Percentiles rank a stretch among this genome's conserved stretches.
Conservation (phyloP, 2,113 vertebrate genomes). For the Isichthys henryi region DNA sequence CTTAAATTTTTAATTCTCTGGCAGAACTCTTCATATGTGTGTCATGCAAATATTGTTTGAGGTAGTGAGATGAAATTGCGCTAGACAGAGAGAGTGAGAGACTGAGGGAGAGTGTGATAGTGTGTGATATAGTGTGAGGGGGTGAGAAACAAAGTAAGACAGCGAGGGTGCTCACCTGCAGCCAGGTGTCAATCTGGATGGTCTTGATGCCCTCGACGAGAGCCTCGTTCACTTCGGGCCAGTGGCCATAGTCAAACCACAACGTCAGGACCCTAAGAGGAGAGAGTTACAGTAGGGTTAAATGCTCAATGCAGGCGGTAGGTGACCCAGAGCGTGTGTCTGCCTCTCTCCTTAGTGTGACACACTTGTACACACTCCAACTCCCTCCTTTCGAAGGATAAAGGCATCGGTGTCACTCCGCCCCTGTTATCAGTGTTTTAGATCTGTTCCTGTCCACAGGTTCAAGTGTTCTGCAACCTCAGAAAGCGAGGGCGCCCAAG, state of each 20-base stretch:
- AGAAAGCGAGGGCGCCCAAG: neutral
- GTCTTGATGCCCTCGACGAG: constrained; percentile 97
- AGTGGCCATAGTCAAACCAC: constrained; percentile 98
- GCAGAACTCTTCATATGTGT: neutral
- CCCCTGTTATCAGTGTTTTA: neutral
- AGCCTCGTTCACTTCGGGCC: constrained; percentile 95
- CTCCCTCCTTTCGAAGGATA: neutral
- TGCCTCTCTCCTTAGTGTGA: neutral
- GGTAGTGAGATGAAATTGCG: neutral
- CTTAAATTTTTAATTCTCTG: neutral
- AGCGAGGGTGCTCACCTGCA: constrained; percentile 68
- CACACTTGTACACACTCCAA: neutral
- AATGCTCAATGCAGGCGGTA: neutral
- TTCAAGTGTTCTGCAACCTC: neutral
- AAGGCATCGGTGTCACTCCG: neutral
- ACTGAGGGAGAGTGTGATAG: neutral
- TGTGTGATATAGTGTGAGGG: neutral
- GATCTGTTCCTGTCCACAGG: too few species aligned
- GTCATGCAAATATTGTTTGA: neutral
- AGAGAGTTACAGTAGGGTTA: neutral
- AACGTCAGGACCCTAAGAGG: constrained; percentile 82
- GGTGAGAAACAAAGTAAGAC: neutral
- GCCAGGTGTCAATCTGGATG: constrained; percentile 97
- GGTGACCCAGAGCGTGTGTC: neutral
- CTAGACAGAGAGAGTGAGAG: neutral